phyloP scores from a whole-genome alignment of 2,113 vertebrate species.

The Eubucco bourcierii region DNA sequence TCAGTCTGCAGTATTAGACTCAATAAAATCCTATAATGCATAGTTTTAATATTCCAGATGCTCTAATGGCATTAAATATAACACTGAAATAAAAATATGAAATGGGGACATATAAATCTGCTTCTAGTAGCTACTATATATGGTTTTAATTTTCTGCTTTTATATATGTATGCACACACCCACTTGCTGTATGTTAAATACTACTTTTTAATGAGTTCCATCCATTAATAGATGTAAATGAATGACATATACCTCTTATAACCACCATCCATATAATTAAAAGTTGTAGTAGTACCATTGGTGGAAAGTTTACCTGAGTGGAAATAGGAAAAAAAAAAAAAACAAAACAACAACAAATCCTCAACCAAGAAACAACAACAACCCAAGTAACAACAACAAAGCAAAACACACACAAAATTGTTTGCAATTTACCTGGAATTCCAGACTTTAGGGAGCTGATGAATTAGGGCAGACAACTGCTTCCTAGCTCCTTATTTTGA shows the following conservation, averaged over 20 bases:
- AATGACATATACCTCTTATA: neutral
- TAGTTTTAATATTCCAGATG: neutral
- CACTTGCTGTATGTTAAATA: neutral
- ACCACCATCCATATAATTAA: neutral
- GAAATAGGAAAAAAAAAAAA: neutral
- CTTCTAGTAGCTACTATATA: constrained; percentile 16
- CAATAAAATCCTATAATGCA: constrained; percentile 6
- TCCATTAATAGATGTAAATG: neutral
- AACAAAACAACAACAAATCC: too few species aligned
- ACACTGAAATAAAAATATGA: neutral
- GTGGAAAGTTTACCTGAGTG: neutral
- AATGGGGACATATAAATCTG: neutral
- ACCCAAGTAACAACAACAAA: too few species aligned
- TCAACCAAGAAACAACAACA: too few species aligned
- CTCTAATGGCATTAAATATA: constrained; percentile 9
- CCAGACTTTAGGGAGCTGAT: neutral
- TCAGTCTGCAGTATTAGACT: neutral
- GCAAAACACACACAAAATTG: neutral
- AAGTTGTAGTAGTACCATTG: neutral
- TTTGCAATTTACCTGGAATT: neutral
- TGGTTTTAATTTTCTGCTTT: constrained; percentile 45
- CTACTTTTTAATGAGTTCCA: neutral
- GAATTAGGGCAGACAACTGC: neutral
- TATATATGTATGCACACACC: neutral
- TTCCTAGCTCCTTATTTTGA: neutral